Conservation (phyloP, 2,888 invertebrate species). For the Standfussiana lucernea region DNA sequence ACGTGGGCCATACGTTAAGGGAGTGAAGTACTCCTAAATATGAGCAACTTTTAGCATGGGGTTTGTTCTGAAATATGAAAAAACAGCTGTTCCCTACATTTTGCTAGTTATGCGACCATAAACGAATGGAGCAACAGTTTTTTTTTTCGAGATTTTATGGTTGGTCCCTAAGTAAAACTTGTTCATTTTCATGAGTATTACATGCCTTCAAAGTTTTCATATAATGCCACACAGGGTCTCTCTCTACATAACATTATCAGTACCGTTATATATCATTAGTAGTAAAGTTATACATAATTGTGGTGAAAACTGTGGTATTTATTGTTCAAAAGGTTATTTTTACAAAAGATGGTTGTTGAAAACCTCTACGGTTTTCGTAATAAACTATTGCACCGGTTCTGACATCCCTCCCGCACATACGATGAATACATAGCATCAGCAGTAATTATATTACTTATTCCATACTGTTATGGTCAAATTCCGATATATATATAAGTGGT, state of each 20-base stretch:
- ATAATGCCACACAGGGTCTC: neutral
- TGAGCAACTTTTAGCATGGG: no score
- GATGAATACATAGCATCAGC: slow-evolving; percentile 1
- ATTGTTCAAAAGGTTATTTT: neutral
- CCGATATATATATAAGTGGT: neutral
- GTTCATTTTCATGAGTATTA: no score
- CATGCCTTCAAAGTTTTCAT: no score
- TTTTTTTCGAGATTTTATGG: no score
- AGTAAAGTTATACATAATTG: neutral
- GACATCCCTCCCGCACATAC: neutral
- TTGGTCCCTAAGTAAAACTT: no score
- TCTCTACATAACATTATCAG: neutral
- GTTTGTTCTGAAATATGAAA: no score
- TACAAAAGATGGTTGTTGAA: neutral
- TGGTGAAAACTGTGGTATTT: neutral
- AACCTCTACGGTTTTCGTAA: neutral
- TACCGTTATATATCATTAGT: neutral
- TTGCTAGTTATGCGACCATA: no score
- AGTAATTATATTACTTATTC: neutral
- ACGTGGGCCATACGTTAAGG: no score
- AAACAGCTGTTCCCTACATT: no score
- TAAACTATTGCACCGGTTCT: slow-evolving; percentile 22
- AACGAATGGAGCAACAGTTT: no score
- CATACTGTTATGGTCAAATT: slow-evolving; percentile 16
- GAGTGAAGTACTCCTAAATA: no score